Evolutionary conservation across 2,113 vertebrate species (phyloP).

Genomic region (Pelecanoides urinatrix): DNA sequence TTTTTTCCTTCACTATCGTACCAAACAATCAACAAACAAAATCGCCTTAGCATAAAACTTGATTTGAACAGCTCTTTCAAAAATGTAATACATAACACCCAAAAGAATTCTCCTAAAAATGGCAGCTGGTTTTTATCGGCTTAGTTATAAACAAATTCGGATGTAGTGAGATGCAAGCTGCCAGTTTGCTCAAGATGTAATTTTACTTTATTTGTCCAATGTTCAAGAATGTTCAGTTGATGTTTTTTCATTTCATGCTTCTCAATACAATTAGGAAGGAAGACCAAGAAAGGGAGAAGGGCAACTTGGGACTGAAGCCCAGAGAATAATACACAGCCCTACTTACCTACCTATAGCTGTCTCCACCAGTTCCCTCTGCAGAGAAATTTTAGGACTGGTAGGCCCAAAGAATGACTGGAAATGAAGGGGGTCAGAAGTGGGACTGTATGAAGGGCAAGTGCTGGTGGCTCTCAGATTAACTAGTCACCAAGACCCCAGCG

Average conservation of each 20-base stretch:
- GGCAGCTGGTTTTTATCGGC: not conserved
- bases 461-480: not conserved
- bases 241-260: not conserved
- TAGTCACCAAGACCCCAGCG: not conserved
- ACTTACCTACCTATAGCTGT: not conserved
- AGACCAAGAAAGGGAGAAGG: not conserved
- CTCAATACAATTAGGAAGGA: not conserved
- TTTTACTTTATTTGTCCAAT: not conserved
- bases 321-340: not conserved
- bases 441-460: not conserved
- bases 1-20: not conserved
- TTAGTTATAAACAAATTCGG: not conserved
- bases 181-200: not conserved
- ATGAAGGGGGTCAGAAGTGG: not conserved
- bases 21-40: not conserved
- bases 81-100: not conserved
- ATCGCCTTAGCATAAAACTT: conserved; percentile 1
- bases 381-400: not conserved
- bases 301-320: not conserved
- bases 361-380: not conserved
- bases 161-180: not conserved
- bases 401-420: not conserved
- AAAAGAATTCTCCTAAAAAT: not conserved
- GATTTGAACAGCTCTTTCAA: conserved; percentile 1
- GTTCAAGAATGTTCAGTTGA: not conserved